phyloP scores from a whole-genome alignment of 2,113 vertebrate genomes.

The Planiliza haematocheilus region DNA sequence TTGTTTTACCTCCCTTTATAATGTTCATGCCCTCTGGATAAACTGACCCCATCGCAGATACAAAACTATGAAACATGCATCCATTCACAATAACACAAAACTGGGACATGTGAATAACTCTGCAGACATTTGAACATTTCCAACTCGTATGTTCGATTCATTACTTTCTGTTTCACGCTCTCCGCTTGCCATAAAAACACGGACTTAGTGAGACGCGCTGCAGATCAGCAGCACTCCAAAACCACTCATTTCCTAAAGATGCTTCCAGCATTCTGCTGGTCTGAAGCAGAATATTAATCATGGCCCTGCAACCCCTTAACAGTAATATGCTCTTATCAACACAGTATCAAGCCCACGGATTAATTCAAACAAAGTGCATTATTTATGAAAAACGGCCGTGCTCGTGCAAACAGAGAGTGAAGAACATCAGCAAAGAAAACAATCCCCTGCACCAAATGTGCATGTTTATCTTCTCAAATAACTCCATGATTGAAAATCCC shows the following conservation, averaged over 20 bases:
- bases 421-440: conserved; percentile 43
- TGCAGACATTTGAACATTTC: background rate
- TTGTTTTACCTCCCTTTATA: conserved; percentile 38
- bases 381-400: conserved; percentile 69
- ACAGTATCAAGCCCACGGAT: conserved; percentile 56
- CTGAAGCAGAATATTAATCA: conserved; percentile 73
- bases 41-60: conserved; percentile 15
- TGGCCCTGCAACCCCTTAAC: conserved; percentile 46
- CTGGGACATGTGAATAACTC: background rate
- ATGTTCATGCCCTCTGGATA: conserved; percentile 32
- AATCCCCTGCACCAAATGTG: conserved; percentile 15
- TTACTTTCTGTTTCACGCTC: conserved; percentile 3
- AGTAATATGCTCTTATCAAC: conserved; percentile 57
- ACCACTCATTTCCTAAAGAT: conserved; percentile 60
- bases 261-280: conserved; percentile 49
- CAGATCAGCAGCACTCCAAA: conserved; percentile 59
- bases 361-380: conserved; percentile 75
- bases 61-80: background rate
- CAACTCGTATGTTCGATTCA: background rate
- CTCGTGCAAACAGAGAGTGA: conserved; percentile 32
- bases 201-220: conserved; percentile 27
- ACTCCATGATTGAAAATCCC: conserved; percentile 24
- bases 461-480: conserved; percentile 34
- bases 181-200: conserved; percentile 27
- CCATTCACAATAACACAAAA: background rate